Evolutionary conservation across 2,113 vertebrate genomes (phyloP), one percentile per base, ranked within the genome.

Genomic region (Fregetta grallaria): DNA sequence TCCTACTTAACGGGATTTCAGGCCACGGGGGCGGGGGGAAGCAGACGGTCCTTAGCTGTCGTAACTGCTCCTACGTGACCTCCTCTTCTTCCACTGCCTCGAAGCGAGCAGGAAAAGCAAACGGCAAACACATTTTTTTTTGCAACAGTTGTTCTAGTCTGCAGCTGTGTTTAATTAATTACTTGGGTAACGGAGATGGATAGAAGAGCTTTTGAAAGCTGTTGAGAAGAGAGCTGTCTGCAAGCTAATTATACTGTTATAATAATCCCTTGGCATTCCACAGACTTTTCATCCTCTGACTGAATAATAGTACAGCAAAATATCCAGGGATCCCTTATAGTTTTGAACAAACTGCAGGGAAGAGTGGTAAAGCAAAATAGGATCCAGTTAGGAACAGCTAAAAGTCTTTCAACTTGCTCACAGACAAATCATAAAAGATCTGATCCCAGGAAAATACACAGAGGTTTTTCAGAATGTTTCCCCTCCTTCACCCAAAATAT

Each of bases 121-220:
- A 74, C 0, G 7, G 66, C 58, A 68, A 86, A 87, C 52, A 38
- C 44, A 32, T 82, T 23, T 65, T 92, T 38, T 38, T 87, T 80
- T 90, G 27, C 49, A 95, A 87, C 91, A 91, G 92, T 95, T 97
- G 88, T 95, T 94, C 94, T 66, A 62, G 70, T 91, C 95, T 76
- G 85, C 96, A 97, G 90, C 95, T 97, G 95, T 88, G 79, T 94
- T 97, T 96, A 94, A 96, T 96, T 97, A 96, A 97, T 96, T 94
- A 92, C 70, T 76, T 82, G 74, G 74, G 85, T 90, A 96, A 96
- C 92, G 85, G 94, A 97, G 86, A 95, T 90, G 90, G 92, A 75
- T 72, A 85, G 91, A 79, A 90, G 50, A 88, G 82, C 72, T 93
- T 96, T 96, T 94, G 86, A 96, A 96, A 95, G 88, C 73, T 79